Conservation (phyloP, 2,113 vertebrate genomes). For the Nesoenas mayeri region DNA sequence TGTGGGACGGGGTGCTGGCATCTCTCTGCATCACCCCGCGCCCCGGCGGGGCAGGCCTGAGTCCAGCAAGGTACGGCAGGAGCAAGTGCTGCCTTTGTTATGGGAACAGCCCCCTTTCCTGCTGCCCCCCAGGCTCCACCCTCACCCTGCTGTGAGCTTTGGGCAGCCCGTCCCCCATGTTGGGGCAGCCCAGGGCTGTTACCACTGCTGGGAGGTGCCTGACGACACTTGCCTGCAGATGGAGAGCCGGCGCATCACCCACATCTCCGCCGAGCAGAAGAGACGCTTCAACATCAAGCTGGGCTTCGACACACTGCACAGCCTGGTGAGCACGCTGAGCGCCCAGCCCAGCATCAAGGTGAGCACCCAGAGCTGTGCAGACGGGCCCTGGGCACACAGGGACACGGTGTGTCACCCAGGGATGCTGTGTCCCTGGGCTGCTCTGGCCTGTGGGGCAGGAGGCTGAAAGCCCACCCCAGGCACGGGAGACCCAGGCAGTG, state of each 20-base stretch:
- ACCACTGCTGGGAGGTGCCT: background rate
- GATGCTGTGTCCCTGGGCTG: accelerated
- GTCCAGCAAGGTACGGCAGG: constrained; percentile 80
- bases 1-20: constrained; percentile 61
- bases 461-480: background rate
- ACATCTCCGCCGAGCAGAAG: constrained; percentile 98
- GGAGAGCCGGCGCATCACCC: constrained; percentile 90
- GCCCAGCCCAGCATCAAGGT: constrained; percentile 94
- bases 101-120: background rate
- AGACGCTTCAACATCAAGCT: constrained; percentile 98
- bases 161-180: background rate
- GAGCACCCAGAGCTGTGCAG: background rate
- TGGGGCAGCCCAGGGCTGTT: background rate
- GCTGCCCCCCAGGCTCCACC: background rate
- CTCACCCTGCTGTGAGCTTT: background rate
- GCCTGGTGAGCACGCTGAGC: constrained; percentile 89
- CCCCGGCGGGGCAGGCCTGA: constrained; percentile 76
- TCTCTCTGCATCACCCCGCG: constrained; percentile 67
- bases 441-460: background rate
- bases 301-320: constrained; percentile 93
- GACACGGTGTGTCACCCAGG: accelerated
- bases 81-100: background rate
- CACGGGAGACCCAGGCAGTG: accelerated
- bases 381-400: background rate
- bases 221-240: constrained; percentile 52